Base-by-base conservation (phyloP, 2,888 invertebrate species). In the Vannuccia rotundouncinata region DNA sequence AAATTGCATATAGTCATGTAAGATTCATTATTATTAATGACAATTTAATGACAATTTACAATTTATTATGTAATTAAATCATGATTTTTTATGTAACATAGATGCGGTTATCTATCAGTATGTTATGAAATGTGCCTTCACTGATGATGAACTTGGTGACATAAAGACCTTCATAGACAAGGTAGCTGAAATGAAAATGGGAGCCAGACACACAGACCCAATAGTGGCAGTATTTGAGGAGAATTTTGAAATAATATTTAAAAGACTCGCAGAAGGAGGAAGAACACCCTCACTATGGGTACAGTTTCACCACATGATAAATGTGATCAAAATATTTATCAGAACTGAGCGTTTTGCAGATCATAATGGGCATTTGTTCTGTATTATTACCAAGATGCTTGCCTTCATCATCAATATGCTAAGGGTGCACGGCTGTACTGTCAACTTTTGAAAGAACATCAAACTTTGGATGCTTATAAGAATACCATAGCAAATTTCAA, bases 321-420 rank as follows among this genome's bases (percentile, higher is more conserved):
- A 66, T 66, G 66, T 66, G 22, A 66, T 66, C 66, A 66, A 66
- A 27, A 27, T 66, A 5, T 66, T 66, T 66, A 66, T 66, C 66
- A 66, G 66, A 66, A 66, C 66, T 27, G 66, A 66, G 66, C 66
- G 66, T 22, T 22, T 66, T 66, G 66, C 66, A 66, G 66, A 66
- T 27, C 66, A 45, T 27, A 66, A 66, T 27, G 5, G 22, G 66
- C 25, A 22, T 66, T 27, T 66, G 17, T 66, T 27, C 66, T 66
- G 22, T 2, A 66, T 66, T 66, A 66, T 66, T 66, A 66, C 66
- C 66, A 66, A 66, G 66, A 66, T 66, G 66, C 66, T 66, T 66
- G 66, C 13, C 25, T 22, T 66, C 66, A 66, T 66, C 66, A 66
- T n/a, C 10, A 66, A 66, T 66, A 22, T 22, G 66, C 66, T 27